A percentile compares a stretch with the other conserved stretches of the same genome.
These are phyloP conservation scores for Spea bombifrons DNA, from an alignment of 2,113 vertebrate species.

Conservation along the genomic window DNA sequence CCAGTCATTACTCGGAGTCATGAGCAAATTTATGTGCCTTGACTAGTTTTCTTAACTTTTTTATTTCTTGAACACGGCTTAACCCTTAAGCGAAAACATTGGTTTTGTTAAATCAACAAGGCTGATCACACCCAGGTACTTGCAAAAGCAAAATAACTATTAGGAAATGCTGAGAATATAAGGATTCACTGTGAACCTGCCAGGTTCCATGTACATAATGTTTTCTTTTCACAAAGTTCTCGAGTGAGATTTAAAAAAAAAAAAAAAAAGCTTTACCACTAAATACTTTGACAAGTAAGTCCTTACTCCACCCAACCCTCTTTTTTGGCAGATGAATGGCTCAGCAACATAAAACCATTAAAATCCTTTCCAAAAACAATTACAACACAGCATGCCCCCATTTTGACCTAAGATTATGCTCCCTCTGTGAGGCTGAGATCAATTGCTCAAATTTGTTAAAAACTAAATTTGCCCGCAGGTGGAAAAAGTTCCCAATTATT, in stretches of 20 bases:
- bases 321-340: conserved; percentile 28
- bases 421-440: conserved; percentile 4
- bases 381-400: conserved; percentile 30
- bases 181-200: conserved; percentile 10
- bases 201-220: background rate
- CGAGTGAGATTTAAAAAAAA: background rate
- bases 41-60: background rate
- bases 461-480: conserved; percentile 10
- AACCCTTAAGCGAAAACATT: conserved; percentile 7
- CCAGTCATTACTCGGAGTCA: background rate
- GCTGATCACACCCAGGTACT: conserved; percentile 9
- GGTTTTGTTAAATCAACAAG: background rate
- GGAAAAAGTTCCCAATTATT: background rate
- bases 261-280: conserved; percentile 23
- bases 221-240: conserved; percentile 12
- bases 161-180: background rate
- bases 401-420: conserved; percentile 35
- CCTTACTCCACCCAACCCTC: conserved; percentile 36
- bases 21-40: background rate
- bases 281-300: conserved; percentile 25
- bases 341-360: conserved; percentile 27
- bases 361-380: conserved; percentile 40
- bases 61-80: conserved; percentile 7
- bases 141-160: conserved; percentile 7
- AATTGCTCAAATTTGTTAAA: conserved; percentile 12